Evolutionary conservation across 2,797 vertebrate genomes (phyloP), one percentile per base, ranked within the genome.

Genomic region (Steatocranus sp.): DNA sequence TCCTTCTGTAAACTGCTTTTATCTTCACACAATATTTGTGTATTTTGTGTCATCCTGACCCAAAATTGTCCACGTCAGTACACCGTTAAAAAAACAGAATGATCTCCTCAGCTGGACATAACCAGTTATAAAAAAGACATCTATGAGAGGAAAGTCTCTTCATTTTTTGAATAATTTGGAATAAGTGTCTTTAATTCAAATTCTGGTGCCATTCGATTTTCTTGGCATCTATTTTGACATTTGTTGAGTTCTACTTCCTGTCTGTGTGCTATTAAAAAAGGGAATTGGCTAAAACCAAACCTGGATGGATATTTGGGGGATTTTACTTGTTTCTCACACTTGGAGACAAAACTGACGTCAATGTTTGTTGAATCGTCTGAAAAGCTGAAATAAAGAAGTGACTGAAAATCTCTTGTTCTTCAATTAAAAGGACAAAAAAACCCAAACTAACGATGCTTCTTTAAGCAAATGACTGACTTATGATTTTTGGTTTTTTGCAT

Each of bases 21-120:
- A 41, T 43, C 63, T 7, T 43, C 36, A 43, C 14, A 68, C 36
- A 41, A 6, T 43, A 25, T 68, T 5, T 43, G 2, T 43, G 63
- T 43, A 43, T 68, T 25, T 68, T 43, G 20, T 11, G 14, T 68
- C 63, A 43, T 43, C 20, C 8, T 43, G 4, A 43, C 38, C 14
- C 63, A 5, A 27, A 70, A 18, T 17, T 2, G 20, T 43, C 0
- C 0, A 0, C 2, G 3, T 43, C 14, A 43, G 63, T 0, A 11
- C 23, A 11, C 23, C 1, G 1, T 9, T 49, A 5, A n/a, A n/a
- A 48, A 66, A 41, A 0, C 3, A 23, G 2, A 38, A 38, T 5
- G 58, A 38, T 5, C 1, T 66, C 12, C 12, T 66, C 5, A 66
- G 20, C 20, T 14, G 23, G 15, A 27, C 8, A n/a, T n/a, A 5